phyloP scores from a whole-genome alignment of 2,888 invertebrate genomes.

The Drosophila paracracens region DNA sequence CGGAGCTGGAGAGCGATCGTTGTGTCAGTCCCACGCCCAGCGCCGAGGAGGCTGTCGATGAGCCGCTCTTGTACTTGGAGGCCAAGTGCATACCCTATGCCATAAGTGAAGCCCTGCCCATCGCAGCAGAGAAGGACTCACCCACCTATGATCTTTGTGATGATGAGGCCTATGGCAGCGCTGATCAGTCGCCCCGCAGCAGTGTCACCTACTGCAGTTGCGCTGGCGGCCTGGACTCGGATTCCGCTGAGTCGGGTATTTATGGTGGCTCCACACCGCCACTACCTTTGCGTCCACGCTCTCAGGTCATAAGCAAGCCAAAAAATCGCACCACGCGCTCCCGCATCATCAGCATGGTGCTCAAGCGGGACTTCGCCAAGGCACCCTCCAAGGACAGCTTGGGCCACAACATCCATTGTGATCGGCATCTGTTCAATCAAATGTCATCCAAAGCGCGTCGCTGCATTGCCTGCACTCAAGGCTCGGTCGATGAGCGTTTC shows the following conservation, averaged over 20 bases:
- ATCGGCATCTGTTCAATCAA: conserved; percentile 44
- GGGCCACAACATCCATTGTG: conserved; percentile 37
- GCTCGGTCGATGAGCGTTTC: conserved; percentile 65
- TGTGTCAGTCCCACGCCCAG: conserved; percentile 62
- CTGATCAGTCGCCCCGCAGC: conserved; percentile 49
- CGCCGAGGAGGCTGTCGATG: conserved; percentile 65
- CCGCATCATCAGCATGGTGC: conserved; percentile 73
- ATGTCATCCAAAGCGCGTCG: conserved; percentile 40
- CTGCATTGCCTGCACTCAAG: conserved; percentile 39
- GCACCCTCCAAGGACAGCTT: conserved; percentile 19
- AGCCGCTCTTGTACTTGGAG: conserved; percentile 60
- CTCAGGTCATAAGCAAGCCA: conserved; percentile 50
- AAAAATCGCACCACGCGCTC: conserved; percentile 65
- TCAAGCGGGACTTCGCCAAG: conserved; percentile 69
- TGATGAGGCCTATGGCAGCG: conserved; percentile 68
- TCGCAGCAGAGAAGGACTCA: neutral
- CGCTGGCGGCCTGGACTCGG: conserved; percentile 43
- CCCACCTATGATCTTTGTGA: conserved; percentile 58
- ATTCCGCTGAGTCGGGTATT: conserved; percentile 51
- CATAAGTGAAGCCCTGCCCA: conserved; percentile 30
- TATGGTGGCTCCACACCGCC: conserved; percentile 29
- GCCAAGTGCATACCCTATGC: conserved; percentile 66
- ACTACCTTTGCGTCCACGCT: conserved; percentile 51
- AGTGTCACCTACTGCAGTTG: conserved; percentile 68
- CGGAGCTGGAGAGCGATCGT: conserved; percentile 37